Evolutionary conservation across 2,797 vertebrate species (phyloP).

Genomic region (Epinephelus malabaricus): DNA sequence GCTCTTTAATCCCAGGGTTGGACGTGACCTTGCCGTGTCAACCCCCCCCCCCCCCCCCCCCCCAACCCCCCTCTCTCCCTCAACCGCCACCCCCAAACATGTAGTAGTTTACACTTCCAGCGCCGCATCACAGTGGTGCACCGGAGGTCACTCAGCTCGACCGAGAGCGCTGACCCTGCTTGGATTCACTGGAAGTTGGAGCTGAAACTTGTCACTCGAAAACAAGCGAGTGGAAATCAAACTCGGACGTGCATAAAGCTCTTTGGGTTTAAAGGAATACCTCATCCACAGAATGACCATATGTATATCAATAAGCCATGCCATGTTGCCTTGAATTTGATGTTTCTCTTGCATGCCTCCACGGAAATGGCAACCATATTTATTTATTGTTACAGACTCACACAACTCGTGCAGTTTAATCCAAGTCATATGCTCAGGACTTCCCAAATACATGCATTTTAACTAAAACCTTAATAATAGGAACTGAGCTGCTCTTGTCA

Average conservation of each 20-base stretch:
- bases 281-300: too few relatives aligned
- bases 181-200: constrained; percentile 33
- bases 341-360: too few relatives aligned
- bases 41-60: constrained; percentile 13
- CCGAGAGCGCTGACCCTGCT: constrained; percentile 41
- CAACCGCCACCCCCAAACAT: constrained; percentile 37
- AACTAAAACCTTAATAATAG: too few relatives aligned
- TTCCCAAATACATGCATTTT: too few relatives aligned
- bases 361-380: too few relatives aligned
- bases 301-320: too few relatives aligned
- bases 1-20: constrained; percentile 85
- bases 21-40: constrained; percentile 86
- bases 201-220: constrained; percentile 51
- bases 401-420: too few relatives aligned
- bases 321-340: too few relatives aligned
- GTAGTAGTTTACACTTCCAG: constrained; percentile 61
- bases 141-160: constrained; percentile 54
- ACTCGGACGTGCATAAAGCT: constrained; percentile 1
- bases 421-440: too few relatives aligned
- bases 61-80: constrained; percentile 10
- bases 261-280: not conserved
- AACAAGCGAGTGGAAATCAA: constrained; percentile 27
- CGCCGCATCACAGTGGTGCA: constrained; percentile 39
- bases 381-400: too few relatives aligned
- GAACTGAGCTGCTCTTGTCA: too few relatives aligned